These are phyloP conservation scores for Sebastiscus tertius DNA, from an alignment of 2,797 vertebrate genomes.

Conservation along the genomic window DNA sequence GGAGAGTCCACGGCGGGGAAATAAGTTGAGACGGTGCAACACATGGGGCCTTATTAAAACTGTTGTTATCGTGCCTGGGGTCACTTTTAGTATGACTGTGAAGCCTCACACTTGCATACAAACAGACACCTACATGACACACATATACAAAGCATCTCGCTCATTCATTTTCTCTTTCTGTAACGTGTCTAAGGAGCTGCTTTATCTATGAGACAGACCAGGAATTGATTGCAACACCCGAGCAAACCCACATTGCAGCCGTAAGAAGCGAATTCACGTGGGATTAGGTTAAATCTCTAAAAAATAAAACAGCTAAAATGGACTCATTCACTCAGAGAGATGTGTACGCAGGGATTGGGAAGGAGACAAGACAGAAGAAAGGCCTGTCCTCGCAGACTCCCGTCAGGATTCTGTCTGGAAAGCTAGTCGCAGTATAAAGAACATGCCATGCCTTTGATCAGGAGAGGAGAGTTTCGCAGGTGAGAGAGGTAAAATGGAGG, in stretches of 20 bases:
- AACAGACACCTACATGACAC: slow-evolving; percentile 33
- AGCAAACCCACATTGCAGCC: slow-evolving; percentile 9
- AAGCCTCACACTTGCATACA: slow-evolving; percentile 23
- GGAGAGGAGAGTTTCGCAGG: slow-evolving; percentile 65
- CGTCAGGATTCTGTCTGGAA: slow-evolving; percentile 66
- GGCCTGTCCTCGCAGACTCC: slow-evolving; percentile 56
- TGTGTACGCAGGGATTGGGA: slow-evolving; percentile 36
- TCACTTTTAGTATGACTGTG: slow-evolving; percentile 37
- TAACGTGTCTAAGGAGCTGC: background rate
- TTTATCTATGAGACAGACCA: slow-evolving; percentile 19
- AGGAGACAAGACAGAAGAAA: slow-evolving; percentile 61
- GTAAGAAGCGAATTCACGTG: slow-evolving; percentile 9
- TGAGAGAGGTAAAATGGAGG: slow-evolving; percentile 66
- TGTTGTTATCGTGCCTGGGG: slow-evolving; percentile 36
- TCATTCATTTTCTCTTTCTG: background rate
- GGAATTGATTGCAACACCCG: slow-evolving; percentile 20
- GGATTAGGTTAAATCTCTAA: slow-evolving; percentile 51
- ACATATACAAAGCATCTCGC: slow-evolving; percentile 7
- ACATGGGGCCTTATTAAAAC: slow-evolving; percentile 62
- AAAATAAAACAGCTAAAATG: slow-evolving; percentile 31
- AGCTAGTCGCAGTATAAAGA: slow-evolving; percentile 69
- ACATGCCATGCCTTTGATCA: slow-evolving; percentile 75
- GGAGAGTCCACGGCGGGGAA: slow-evolving; percentile 31
- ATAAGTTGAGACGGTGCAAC: slow-evolving; percentile 36
- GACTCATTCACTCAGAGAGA: slow-evolving; percentile 43